Evolutionary conservation across 2,888 invertebrate genomes (phyloP).

Genomic region (Athripsodes cinereus): DNA sequence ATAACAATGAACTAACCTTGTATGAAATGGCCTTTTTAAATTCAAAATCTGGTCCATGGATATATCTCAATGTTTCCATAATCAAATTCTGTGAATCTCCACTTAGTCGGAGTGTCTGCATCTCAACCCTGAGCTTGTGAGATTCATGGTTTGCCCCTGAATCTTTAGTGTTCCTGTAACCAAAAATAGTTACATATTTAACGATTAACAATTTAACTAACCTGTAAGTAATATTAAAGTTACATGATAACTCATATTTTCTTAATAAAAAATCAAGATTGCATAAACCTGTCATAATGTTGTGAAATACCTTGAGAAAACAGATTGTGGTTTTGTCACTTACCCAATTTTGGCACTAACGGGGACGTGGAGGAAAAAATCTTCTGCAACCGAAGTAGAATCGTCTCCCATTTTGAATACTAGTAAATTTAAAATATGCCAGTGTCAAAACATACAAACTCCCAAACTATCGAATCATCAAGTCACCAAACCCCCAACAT

Average conservation of each 20-base stretch:
- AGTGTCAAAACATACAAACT: not conserved
- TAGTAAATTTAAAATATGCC: not conserved
- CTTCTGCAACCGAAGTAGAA: slow-evolving; percentile 53
- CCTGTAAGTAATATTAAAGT: not conserved
- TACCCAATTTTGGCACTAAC: slow-evolving; percentile 57
- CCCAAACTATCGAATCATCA: not conserved
- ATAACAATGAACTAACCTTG: slow-evolving; percentile 38
- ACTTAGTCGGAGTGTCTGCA: slow-evolving; percentile 64
- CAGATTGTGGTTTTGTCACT: not conserved
- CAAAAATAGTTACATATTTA: too few relatives aligned
- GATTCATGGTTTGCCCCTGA: slow-evolving; percentile 43
- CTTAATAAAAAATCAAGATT: not conserved
- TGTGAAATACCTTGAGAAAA: too few relatives aligned
- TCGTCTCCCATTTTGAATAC: slow-evolving; percentile 49
- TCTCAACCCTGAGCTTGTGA: slow-evolving; percentile 61
- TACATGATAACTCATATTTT: slow-evolving; percentile 14
- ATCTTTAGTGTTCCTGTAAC: slow-evolving; percentile 37
- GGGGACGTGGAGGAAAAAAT: slow-evolving; percentile 58
- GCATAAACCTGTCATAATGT: too few relatives aligned
- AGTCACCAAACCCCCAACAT: not conserved
- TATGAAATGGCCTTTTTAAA: slow-evolving; percentile 51
- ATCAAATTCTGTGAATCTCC: slow-evolving; percentile 66
- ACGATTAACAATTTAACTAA: too few relatives aligned
- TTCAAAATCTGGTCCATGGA: slow-evolving; percentile 67
- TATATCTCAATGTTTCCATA: slow-evolving; percentile 65